A percentile compares a stretch with the other conserved stretches of the same genome.
Evolutionary conservation across 2,113 vertebrate genomes (phyloP).

Genomic region (Onychorhynchus coronatus): DNA sequence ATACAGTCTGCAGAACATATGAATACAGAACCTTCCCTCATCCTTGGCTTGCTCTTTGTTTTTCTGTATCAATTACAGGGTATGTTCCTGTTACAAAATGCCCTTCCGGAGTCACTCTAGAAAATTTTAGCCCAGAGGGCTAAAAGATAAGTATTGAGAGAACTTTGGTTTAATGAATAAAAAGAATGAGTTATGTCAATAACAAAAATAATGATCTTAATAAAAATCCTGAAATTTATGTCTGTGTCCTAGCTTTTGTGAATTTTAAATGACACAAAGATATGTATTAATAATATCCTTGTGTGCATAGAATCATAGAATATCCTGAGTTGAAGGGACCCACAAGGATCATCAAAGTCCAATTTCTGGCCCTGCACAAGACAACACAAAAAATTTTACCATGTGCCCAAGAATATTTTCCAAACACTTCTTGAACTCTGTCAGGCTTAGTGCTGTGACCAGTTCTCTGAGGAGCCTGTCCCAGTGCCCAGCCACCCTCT

Average conservation of each 20-base stretch:
- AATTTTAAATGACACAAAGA: neutral
- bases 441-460: neutral
- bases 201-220: neutral
- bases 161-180: neutral
- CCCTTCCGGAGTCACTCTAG: neutral
- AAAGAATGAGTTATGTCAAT: fast-evolving
- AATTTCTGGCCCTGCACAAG: neutral
- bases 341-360: neutral
- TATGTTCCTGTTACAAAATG: neutral
- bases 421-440: fast-evolving
- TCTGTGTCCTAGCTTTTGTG: neutral
- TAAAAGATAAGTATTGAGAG: neutral
- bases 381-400: neutral
- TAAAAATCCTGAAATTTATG: neutral
- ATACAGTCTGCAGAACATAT: neutral
- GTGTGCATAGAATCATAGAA: neutral
- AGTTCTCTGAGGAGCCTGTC: neutral
- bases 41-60: neutral
- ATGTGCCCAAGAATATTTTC: neutral
- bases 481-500: fast-evolving
- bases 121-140: neutral
- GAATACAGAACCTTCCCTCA: neutral
- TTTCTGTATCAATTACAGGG: neutral
- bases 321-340: neutral
- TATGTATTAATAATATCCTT: neutral